Conservation (phyloP, 2,888 invertebrate species). For the Yponomeuta malinellus region DNA sequence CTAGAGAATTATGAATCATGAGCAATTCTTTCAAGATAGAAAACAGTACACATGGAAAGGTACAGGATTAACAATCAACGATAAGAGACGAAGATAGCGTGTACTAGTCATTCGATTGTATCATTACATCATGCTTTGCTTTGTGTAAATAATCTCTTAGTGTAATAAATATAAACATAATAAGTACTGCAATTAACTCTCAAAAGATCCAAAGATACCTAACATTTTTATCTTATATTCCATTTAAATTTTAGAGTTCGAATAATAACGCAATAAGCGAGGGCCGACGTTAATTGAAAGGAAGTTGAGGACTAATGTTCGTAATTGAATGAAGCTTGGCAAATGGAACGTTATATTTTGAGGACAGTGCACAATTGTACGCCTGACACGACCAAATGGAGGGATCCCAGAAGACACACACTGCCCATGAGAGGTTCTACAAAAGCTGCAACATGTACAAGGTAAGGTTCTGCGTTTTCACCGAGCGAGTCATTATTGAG, state of each 20-base stretch:
- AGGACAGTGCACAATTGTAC: conserved; percentile 31
- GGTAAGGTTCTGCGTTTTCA: conserved; percentile 38
- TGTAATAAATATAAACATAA: not conserved
- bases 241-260: not conserved
- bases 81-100: conserved; percentile 1
- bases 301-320: conserved; percentile 16
- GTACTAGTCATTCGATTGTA: not conserved
- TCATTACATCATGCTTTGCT: not conserved
- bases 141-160: not conserved
- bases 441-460: conserved; percentile 66
- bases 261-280: not conserved
- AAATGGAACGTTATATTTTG: conserved; percentile 53
- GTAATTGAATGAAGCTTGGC: conserved; percentile 28
- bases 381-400: conserved; percentile 42
- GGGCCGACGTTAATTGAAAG: conserved; percentile 14
- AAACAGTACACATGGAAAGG: not conserved
- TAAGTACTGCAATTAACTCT: not conserved
- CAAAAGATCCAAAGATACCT: not conserved
- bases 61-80: not conserved
- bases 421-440: conserved; percentile 58
- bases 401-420: conserved; percentile 46
- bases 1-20: not conserved
- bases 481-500: not conserved
- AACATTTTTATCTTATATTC: not conserved
- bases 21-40: not conserved